Evolutionary conservation across 2,888 invertebrate genomes (phyloP), one percentile per base, ranked within the genome.

Genomic region (Altica lythri): DNA sequence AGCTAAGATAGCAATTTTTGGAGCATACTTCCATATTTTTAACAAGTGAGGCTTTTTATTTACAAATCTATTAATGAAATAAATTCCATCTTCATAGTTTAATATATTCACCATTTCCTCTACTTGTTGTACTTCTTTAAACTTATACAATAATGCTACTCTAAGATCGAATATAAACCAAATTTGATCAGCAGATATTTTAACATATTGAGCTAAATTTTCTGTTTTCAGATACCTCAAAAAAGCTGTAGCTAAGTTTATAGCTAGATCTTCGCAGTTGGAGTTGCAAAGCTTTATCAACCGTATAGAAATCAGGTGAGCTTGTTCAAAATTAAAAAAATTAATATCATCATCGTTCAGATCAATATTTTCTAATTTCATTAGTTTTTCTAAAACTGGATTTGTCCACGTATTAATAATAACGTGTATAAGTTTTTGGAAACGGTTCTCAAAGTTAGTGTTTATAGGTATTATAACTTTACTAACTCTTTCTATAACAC

Each of bases 251-350:
- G 80, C 80, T 63, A 84, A 76, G 69, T 80, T 80, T 47, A 83
- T 74, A 55, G 84, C 84, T 56, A 84, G 73, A 70, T 83, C 82
- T 74, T 83, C 82, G 72, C 83, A 83, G 62, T 80, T 79, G 57
- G 81, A 80, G 71, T 83, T 81, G 68, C 82, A 81, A 56, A 84
- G 74, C 68, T 81, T 81, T 66, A 81, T 81, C 63, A 84, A 72
- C 62, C 84, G 77, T 70, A 82, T 78, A 35, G 80, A 78, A 59
- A 83, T 76, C 64, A 83, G 72, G 70, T 81, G 79, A 42, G 80
- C 81, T 50, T 80, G 79, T 73, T 84, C 84, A 59, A 76, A 74
- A 63, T 78, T 77, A 61, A 83, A 81, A 69, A 81, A 83, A 59
- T 80, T 79, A 67, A 77, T 63, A 65, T 78, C 72, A 66, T 73